Base-by-base conservation (phyloP, 2,888 invertebrate species). In the Atrina japonica region DNA sequence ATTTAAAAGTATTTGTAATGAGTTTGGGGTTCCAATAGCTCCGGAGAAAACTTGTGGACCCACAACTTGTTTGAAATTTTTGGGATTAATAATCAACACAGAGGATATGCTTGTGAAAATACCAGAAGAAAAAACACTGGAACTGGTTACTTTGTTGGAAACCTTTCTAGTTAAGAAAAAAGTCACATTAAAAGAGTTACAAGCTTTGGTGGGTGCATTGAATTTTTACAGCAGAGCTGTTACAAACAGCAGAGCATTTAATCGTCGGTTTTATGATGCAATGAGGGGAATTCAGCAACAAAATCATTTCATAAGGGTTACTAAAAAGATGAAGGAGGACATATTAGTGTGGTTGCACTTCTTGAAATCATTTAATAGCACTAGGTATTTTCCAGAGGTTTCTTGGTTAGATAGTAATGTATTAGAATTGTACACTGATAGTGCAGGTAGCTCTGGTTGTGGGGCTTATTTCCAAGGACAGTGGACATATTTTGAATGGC, bases 51-150 rank as follows among this genome's bases (percentile, higher is more conserved):
- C 66, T 18, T 60, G 27, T 27, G 59, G 56, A 9, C 76, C 70
- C 5, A 21, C 60, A 9, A 55, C 56, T 14, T 35, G 14, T 7
- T 11, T 70, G 11, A 29, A 21, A n/a, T 76, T 64, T 53, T 49
- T 70, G 9, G 70, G 67, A 2, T 65, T 69, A 52, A 60, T 67
- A 53, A 50, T 66, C 45, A 70, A 76, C 29, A 67, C 70, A 16
- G 23, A 30, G 14, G 16, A 59, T 7, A 55, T 65, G 65, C 18
- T 56, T n/a, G 56, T 73, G 5, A 27, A 70, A 18, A 63, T 75
- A 41, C 69, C 69, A 11, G 7, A 7, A 3, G 41, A 58, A 5
- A 72, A 72, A 55, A 45, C 64, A 7, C 16, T n/a, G 11, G 53
- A 67, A 45, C 29, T 64, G 16, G 6, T 55, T 11, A 21, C 1